These are phyloP conservation scores for Bombyx mandarina DNA, from an alignment of 1,140 invertebrate species.

Conservation along the genomic window DNA sequence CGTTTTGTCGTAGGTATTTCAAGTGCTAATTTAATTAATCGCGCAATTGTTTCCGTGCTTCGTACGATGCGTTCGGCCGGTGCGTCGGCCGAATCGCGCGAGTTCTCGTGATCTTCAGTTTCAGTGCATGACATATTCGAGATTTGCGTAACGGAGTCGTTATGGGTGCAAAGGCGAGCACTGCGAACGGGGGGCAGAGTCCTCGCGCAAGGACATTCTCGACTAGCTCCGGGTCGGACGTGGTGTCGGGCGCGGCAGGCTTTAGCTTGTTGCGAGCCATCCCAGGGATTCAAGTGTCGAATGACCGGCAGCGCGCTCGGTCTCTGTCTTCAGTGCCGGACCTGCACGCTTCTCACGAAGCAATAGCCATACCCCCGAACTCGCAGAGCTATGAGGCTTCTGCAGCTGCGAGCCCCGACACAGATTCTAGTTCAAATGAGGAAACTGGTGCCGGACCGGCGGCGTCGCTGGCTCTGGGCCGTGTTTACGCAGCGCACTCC, in stretches of 20 bases:
- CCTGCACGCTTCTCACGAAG: slow-evolving; percentile 74
- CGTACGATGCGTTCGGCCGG: slow-evolving; percentile 58
- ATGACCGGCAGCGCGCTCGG: slow-evolving; percentile 83
- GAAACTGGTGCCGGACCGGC: slow-evolving; percentile 65
- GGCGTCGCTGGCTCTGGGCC: slow-evolving; percentile 74
- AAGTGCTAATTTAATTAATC: slow-evolving; percentile 7
- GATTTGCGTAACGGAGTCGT: slow-evolving; percentile 58
- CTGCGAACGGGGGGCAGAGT: slow-evolving; percentile 80
- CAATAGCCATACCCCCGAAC: slow-evolving; percentile 71
- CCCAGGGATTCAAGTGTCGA: slow-evolving; percentile 78
- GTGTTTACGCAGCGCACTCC: slow-evolving; percentile 89
- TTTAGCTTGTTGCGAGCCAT: slow-evolving; percentile 82
- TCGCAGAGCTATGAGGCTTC: slow-evolving; percentile 73
- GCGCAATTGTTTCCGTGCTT: slow-evolving; percentile 22
- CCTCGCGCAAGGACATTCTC: slow-evolving; percentile 83
- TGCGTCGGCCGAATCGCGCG: slow-evolving; percentile 37
- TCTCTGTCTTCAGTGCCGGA: slow-evolving; percentile 88
- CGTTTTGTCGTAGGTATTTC: slow-evolving; percentile 24
- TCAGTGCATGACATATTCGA: slow-evolving; percentile 44
- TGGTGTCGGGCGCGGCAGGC: slow-evolving; percentile 75
- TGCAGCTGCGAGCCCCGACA: slow-evolving; percentile 72
- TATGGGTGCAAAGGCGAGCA: slow-evolving; percentile 89
- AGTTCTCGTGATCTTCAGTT: slow-evolving; percentile 48
- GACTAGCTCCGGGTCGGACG: slow-evolving; percentile 79
- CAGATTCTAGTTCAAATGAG: slow-evolving; percentile 75